These are phyloP conservation scores for Entomyzon cyanotis DNA, from an alignment of 2,113 vertebrate species.

Conservation along the genomic window DNA sequence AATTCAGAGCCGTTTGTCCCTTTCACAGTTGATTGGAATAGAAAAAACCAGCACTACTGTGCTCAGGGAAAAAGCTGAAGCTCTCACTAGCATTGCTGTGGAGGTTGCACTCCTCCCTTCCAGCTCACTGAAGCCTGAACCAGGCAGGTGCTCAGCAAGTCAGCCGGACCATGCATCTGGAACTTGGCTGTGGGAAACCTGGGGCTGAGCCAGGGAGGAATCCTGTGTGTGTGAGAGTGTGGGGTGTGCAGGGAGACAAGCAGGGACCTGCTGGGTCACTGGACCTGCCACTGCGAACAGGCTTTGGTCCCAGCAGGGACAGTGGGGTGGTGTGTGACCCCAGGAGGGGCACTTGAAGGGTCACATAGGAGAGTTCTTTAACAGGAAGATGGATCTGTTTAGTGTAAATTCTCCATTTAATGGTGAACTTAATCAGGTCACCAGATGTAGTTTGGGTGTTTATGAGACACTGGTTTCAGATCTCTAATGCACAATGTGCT, in stretches of 20 bases:
- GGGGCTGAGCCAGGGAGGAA: neutral
- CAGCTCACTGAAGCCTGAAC: neutral
- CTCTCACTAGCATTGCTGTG: neutral
- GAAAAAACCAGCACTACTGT: neutral
- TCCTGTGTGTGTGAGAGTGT: neutral
- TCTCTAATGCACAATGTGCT: neutral
- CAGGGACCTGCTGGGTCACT: accelerated
- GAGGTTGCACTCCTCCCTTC: neutral
- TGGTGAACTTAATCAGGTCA: neutral
- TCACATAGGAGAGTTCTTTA: neutral
- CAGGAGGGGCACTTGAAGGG: accelerated
- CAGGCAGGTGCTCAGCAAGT: neutral
- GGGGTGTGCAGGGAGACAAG: neutral
- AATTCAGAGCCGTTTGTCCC: neutral
- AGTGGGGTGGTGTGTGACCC: neutral
- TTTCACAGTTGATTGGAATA: neutral
- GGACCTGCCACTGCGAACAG: neutral
- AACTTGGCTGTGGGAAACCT: neutral
- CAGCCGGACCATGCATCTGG: neutral
- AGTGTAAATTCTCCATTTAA: neutral
- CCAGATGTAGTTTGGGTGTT: neutral
- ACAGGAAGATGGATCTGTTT: neutral
- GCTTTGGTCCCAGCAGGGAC: neutral
- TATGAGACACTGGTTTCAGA: neutral
- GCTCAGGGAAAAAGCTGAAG: neutral